Evolutionary conservation across 2,797 vertebrate genomes (phyloP), one percentile per base, ranked within the genome.

Genomic region (Manis crassicaudata): DNA sequence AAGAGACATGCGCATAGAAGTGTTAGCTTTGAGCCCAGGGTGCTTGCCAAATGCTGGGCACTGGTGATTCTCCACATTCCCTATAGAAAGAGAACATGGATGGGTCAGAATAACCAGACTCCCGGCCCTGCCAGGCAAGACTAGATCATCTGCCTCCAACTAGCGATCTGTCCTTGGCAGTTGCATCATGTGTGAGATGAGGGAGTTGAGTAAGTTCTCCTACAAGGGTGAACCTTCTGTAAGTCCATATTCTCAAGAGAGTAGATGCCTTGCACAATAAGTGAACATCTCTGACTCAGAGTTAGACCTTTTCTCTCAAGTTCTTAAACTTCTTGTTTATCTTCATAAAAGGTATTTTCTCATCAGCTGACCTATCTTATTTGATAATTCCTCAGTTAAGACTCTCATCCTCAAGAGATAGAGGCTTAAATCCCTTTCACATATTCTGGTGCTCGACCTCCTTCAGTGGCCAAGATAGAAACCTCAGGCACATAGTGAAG

Each of bases 251-350:
- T 94, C 96, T 88, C 92, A 50, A 83, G 88, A 92, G 94, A 97
- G 72, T n/a, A 92, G 54, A 92, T 12, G 32, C 82, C 50, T 91
- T 4, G 1, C 52, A 73, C 60, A 77, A 65, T 77, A 86, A 96
- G 65, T 7, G 62, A 95, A 80, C 63, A 75, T 50, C 88, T 96
- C 86, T 93, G 95, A 96, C 92, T 97, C 95, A 87, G 76, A 77
- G 54, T 73, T 83, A 96, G 77, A 93, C 75, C 60, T 93, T 43
- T 90, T 77, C 76, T 37, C 73, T 93, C 29, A 52, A 40, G 72
- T 85, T 95, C 94, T 92, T 68, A 90, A 94, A 95, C 79, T 84
- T 97, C 95, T 92, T 94, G 90, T 95, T 97, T 92, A 95, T 93
- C 70, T 93, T 52, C 80, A 84, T 82, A 50, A 82, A 96, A 82